phyloP scores from a whole-genome alignment of 2,888 invertebrate genomes.

The Gari tellinella region DNA sequence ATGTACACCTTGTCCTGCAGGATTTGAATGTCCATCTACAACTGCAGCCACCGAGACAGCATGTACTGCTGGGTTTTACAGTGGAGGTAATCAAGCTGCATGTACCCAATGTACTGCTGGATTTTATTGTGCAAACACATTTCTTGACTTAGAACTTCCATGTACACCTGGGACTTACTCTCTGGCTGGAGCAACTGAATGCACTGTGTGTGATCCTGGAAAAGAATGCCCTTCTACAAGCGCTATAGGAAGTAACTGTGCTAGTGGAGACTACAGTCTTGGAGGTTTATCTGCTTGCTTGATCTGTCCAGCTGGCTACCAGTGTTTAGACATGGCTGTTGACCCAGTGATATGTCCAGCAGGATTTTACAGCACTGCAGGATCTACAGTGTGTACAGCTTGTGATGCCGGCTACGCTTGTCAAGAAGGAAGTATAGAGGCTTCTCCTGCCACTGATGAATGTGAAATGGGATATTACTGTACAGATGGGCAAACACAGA shows the following conservation, averaged over 20 bases:
- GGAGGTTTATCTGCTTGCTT: conserved; percentile 75
- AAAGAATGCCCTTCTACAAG: conserved; percentile 74
- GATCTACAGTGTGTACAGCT: conserved; percentile 56
- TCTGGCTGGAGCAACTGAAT: conserved; percentile 65
- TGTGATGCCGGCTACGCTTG: conserved; percentile 77
- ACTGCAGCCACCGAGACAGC: conserved; percentile 63
- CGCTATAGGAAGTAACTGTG: conserved; percentile 72
- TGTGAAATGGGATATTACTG: conserved; percentile 81
- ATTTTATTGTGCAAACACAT: conserved; percentile 79
- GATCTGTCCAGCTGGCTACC: conserved; percentile 78
- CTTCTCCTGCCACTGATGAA: conserved; percentile 68
- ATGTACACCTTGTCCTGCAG: conserved; percentile 78
- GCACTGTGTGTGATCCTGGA: conserved; percentile 79
- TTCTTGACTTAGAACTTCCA: conserved; percentile 59
- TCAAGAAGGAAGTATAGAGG: conserved; percentile 75
- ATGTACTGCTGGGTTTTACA: conserved; percentile 75
- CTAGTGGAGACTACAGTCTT: conserved; percentile 77
- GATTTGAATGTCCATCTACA: conserved; percentile 71
- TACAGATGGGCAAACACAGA: conserved; percentile 71
- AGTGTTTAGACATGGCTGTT: conserved; percentile 61
- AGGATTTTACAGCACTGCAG: conserved; percentile 72
- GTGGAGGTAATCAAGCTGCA: conserved; percentile 71
- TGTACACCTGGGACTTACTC: conserved; percentile 79
- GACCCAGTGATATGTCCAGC: conserved; percentile 74
- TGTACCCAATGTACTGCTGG: conserved; percentile 80